Percentiles rank a stretch among this genome's conserved stretches.
phyloP scores from a whole-genome alignment of 1,140 invertebrate genomes.

The Caenorhabditis brenneri region DNA sequence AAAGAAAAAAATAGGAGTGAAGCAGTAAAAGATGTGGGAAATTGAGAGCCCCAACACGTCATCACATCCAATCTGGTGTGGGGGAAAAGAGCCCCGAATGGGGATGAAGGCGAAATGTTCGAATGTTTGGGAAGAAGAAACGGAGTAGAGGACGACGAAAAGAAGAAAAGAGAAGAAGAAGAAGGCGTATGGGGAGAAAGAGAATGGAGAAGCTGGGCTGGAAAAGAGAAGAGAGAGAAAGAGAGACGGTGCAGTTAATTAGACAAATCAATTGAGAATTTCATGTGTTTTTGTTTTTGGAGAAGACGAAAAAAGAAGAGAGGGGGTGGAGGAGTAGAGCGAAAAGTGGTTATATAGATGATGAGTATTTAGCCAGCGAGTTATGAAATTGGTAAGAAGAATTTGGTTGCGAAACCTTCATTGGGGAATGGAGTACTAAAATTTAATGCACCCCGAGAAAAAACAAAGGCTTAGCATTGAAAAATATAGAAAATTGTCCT shows the following conservation, averaged over 20 bases:
- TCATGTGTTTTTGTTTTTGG: not conserved
- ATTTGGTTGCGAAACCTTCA: no score
- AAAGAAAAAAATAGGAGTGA: no score
- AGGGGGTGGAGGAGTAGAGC: not conserved
- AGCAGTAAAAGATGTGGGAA: no score
- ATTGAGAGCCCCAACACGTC: not conserved
- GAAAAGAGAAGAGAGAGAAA: not conserved
- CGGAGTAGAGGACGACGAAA: not conserved
- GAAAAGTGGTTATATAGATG: not conserved
- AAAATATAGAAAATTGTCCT: no score
- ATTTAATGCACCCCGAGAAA: no score
- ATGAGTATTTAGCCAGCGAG: not conserved
- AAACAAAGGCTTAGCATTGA: no score
- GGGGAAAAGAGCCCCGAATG: not conserved
- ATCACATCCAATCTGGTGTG: slow-evolving; percentile 2
- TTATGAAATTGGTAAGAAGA: no score
- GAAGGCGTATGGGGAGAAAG: not conserved
- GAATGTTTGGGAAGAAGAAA: not conserved
- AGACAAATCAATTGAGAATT: slow-evolving; percentile 36
- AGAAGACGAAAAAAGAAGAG: not conserved
- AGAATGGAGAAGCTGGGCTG: no score
- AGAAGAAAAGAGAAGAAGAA: not conserved
- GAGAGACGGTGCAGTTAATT: slow-evolving; percentile 6
- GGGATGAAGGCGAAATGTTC: not conserved
- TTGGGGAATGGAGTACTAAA: no score